Evolutionary conservation across 2,113 vertebrate species (phyloP), one percentile per base, ranked within the genome.

Genomic region (Sardina pilchardus): DNA sequence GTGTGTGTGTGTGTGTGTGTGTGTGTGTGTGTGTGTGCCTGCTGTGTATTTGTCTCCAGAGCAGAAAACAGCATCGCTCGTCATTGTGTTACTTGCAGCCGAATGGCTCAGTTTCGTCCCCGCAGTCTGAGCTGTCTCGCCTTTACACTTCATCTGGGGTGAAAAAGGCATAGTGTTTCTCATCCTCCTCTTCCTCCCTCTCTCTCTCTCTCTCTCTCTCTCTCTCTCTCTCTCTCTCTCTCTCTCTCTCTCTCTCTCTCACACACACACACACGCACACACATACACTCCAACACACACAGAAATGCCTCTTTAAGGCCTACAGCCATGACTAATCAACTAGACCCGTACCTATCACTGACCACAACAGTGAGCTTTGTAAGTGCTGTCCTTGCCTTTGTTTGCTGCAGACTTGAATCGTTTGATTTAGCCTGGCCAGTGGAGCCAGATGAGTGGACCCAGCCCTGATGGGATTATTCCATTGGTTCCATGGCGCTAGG

Each of bases 81-180:
- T 85, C 87, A 86, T 89, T 86, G 87, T 89, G 89, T 89, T 86
- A 88, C 89, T 90, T 91, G 89, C 88, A 84, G 84, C 59, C 83
- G 86, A 85, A 84, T 90, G 87, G 87, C 36, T 80, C 82, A 86
- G 82, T 86, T 89, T 86, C 83, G 30, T 30, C 63, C 63, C 8
- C 3, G 63, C n/a, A 67, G 63, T 67, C 63, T 30, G 63, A 67
- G 63, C 4, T 67, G 63, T 67, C 63, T 24, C 26, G 30, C 63
- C 9, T 30, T 67, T 67, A 67, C 24, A 67, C n/a, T 67, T 87
- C 87, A 84, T 89, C 82, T 86, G 86, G 53, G 50, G 81, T 36
- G 47, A 86, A 83, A 87, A 86, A 88, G 85, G 84, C 82, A 50
- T 50, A 1, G 5, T 59, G 6, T 59, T 4, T 59, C 53, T 59